Conservation (phyloP, 2,113 vertebrate species). For the Pedionomus torquatus region DNA sequence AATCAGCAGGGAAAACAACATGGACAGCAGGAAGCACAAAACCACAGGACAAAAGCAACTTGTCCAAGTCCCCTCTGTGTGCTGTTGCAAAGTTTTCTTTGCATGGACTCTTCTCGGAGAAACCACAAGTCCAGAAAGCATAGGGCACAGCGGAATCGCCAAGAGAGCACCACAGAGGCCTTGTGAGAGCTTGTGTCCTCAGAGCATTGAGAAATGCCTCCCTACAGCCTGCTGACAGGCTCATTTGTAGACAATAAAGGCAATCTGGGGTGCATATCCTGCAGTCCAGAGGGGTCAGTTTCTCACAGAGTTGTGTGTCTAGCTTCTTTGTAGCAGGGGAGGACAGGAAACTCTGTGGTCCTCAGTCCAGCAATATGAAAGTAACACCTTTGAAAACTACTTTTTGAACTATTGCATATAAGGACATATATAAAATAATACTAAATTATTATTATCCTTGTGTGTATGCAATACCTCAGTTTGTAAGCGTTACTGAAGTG, state of each 20-base stretch:
- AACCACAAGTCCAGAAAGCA: not conserved
- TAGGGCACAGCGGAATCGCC: not conserved
- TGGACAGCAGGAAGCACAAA: not conserved
- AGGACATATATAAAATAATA: not conserved
- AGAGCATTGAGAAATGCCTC: not conserved
- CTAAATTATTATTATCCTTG: not conserved
- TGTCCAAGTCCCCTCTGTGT: not conserved
- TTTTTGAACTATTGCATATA: not conserved
- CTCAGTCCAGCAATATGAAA: not conserved
- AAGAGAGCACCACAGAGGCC: not conserved
- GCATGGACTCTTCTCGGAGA: not conserved
- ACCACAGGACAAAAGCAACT: not conserved
- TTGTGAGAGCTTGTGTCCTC: not conserved
- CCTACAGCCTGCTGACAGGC: not conserved
- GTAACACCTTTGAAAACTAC: not conserved
- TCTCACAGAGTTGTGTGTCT: not conserved
- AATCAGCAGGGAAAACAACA: not conserved
- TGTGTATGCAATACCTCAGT: not conserved
- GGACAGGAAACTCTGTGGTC: not conserved
- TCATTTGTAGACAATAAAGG: not conserved
- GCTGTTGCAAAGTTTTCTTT: not conserved
- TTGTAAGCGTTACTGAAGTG: not conserved
- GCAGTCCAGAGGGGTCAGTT: not conserved
- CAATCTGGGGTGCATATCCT: not conserved
- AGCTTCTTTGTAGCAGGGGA: not conserved